These are phyloP conservation scores for Mercenaria mercenaria DNA, from an alignment of 1,140 invertebrate species.

Conservation along the genomic window DNA sequence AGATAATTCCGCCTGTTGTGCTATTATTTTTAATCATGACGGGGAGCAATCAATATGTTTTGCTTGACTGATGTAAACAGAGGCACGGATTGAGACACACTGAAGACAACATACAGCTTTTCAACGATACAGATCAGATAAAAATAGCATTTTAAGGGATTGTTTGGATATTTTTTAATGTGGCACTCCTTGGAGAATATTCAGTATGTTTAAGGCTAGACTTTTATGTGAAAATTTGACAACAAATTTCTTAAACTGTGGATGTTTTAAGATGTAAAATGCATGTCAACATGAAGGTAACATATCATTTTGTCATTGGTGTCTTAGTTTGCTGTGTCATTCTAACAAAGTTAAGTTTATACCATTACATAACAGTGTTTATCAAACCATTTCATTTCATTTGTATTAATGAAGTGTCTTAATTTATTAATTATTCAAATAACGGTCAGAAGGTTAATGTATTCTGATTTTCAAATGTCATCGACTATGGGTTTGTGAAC, in stretches of 20 bases:
- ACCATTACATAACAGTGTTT: too few species aligned
- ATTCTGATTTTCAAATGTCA: not conserved
- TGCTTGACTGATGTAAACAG: slow-evolving; percentile 24
- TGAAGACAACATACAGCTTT: not conserved
- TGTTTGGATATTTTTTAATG: not conserved
- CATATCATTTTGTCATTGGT: too few species aligned
- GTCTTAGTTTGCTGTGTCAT: too few species aligned
- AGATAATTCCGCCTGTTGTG: not conserved
- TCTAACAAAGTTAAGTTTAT: too few species aligned
- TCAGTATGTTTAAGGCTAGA: not conserved
- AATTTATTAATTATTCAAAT: too few species aligned
- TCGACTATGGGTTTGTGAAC: not conserved
- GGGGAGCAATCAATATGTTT: slow-evolving; percentile 24
- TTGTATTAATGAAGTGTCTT: too few species aligned
- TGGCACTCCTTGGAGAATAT: not conserved
- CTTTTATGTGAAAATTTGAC: not conserved
- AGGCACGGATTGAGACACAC: not conserved
- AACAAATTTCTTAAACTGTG: not conserved
- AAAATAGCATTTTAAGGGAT: not conserved
- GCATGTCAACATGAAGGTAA: not conserved
- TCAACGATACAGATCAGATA: not conserved
- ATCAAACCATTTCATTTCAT: too few species aligned
- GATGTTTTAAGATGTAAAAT: not conserved
- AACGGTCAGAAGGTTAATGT: too few species aligned
- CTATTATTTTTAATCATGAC: slow-evolving; percentile 24